Conservation (phyloP, 2,888 invertebrate genomes). For the Amiota mariae region DNA sequence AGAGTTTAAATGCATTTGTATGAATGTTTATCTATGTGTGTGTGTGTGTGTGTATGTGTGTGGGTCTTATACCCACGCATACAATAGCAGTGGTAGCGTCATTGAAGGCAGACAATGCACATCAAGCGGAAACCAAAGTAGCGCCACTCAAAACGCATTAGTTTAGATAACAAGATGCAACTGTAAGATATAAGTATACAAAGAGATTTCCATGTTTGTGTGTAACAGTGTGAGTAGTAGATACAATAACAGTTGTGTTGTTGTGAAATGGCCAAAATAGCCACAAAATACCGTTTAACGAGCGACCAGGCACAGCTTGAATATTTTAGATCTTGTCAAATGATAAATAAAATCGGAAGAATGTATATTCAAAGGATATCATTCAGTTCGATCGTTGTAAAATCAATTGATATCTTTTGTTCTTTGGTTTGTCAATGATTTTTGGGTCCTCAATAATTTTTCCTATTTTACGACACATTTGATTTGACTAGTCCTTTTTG, state of each 20-base stretch:
- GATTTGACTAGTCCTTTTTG: constrained; percentile 44
- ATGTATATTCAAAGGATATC: constrained; percentile 56
- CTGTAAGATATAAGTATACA: constrained; percentile 52
- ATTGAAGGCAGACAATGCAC: constrained; percentile 7
- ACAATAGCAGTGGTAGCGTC: constrained; percentile 34
- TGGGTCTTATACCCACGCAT: constrained; percentile 32
- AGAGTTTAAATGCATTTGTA: not conserved
- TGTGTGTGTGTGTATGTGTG: constrained; percentile 4
- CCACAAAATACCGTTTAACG: constrained; percentile 71
- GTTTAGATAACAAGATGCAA: constrained; percentile 63
- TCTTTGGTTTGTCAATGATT: constrained; percentile 38
- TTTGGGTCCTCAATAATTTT: constrained; percentile 54
- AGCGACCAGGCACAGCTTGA: constrained; percentile 65
- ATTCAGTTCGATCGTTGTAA: constrained; percentile 47
- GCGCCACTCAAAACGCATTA: constrained; percentile 32
- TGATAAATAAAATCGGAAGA: not conserved
- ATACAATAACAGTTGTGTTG: too few species aligned
- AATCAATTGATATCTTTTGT: constrained; percentile 44
- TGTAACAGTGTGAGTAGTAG: constrained; percentile 38
- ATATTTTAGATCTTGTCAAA: constrained; percentile 58
- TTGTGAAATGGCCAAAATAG: constrained; percentile 39
- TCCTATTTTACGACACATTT: constrained; percentile 53
- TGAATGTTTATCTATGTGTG: not conserved
- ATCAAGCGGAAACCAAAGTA: constrained; percentile 9
- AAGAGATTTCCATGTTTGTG: not conserved